phyloP scores from a whole-genome alignment of 2,113 vertebrate species.

The Bagarius yarrelli region DNA sequence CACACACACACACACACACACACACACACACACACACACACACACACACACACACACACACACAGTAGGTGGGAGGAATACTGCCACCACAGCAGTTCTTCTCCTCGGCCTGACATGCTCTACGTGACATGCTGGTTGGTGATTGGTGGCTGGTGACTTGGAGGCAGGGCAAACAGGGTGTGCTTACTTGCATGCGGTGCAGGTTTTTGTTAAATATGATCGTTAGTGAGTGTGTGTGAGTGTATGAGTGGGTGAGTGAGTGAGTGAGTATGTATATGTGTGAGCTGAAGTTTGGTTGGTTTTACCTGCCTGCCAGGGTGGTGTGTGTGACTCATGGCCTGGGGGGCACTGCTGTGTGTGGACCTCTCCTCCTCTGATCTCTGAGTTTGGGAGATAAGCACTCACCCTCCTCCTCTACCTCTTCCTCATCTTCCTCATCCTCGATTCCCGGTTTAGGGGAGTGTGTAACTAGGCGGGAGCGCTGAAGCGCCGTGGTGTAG shows the following conservation, averaged over 20 bases:
- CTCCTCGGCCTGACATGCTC: slow-evolving; percentile 39
- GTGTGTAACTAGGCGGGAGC: slow-evolving; percentile 90
- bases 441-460: slow-evolving; percentile 61
- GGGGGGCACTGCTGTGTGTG: slow-evolving; percentile 65
- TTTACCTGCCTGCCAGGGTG: slow-evolving; percentile 73
- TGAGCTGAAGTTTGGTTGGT: slow-evolving; percentile 43
- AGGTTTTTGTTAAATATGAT: slow-evolving; percentile 14
- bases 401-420: slow-evolving; percentile 90
- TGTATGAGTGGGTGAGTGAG: slow-evolving; percentile 17
- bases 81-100: slow-evolving; percentile 24
- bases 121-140: slow-evolving; percentile 37
- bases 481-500: slow-evolving; percentile 93
- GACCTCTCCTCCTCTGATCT: slow-evolving; percentile 73
- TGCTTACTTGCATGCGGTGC: slow-evolving; percentile 44
- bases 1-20: background rate
- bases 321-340: slow-evolving; percentile 70
- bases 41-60: background rate
- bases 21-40: slow-evolving; percentile 27
- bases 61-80: slow-evolving; percentile 39
- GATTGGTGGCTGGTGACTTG: slow-evolving; percentile 38
- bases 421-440: slow-evolving; percentile 50
- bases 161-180: slow-evolving; percentile 16
- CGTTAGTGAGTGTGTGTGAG: background rate
- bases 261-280: background rate
- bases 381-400: slow-evolving; percentile 77